These are phyloP conservation scores for Cephus nigrinus DNA, from an alignment of 2,888 invertebrate genomes.

Conservation along the genomic window DNA sequence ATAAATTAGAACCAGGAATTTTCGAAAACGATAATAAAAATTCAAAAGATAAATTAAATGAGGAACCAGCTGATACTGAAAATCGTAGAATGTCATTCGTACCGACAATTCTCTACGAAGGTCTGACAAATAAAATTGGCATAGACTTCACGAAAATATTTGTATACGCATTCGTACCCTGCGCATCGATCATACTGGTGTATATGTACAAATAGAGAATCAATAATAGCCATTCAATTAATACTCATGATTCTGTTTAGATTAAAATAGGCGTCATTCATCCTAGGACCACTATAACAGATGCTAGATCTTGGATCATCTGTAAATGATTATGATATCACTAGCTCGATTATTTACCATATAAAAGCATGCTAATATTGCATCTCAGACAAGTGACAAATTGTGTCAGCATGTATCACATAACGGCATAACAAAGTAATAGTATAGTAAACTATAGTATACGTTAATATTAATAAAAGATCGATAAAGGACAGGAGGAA, in stretches of 20 bases:
- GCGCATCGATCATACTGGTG: slow-evolving; percentile 53
- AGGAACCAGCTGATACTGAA: background rate
- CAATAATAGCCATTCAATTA: background rate
- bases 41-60: background rate
- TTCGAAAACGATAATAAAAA: too few relatives aligned
- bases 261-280: slow-evolving; percentile 34
- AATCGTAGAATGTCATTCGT: slow-evolving; percentile 50
- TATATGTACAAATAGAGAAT: slow-evolving; percentile 49
- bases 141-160: slow-evolving; percentile 49
- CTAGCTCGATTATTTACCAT: too few relatives aligned
- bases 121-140: slow-evolving; percentile 44
- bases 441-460: too few relatives aligned
- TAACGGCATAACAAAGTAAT: too few relatives aligned
- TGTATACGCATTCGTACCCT: slow-evolving; percentile 54
- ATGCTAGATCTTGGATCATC: slow-evolving; percentile 33
- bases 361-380: too few relatives aligned
- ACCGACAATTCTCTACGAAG: slow-evolving; percentile 47
- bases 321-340: slow-evolving; percentile 17
- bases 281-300: slow-evolving; percentile 33
- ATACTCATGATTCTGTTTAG: slow-evolving; percentile 31
- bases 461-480: too few relatives aligned
- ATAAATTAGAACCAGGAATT: background rate
- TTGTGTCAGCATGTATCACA: too few relatives aligned
- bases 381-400: too few relatives aligned
- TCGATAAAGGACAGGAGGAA: too few relatives aligned